These are phyloP conservation scores for Lasioglossum vierecki DNA, from an alignment of 2,888 invertebrate species.

Conservation along the genomic window DNA sequence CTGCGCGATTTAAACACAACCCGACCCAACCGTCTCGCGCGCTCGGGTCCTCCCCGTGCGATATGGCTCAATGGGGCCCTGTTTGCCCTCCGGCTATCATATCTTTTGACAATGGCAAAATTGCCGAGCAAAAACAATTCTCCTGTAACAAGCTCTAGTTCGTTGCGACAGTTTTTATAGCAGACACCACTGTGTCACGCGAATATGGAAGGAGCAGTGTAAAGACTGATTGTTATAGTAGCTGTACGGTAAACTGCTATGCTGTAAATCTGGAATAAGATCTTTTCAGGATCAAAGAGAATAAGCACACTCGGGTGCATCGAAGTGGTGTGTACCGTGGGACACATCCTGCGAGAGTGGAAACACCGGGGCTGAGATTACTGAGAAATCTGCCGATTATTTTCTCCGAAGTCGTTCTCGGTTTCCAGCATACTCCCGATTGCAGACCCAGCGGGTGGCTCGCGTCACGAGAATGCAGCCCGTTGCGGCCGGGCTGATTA, in stretches of 20 bases:
- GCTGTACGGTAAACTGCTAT: neutral
- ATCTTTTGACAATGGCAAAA: neutral
- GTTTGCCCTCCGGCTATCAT: neutral
- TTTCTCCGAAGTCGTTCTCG: constrained; percentile 62
- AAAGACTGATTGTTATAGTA: too few species aligned
- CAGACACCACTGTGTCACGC: too few species aligned
- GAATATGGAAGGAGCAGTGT: neutral
- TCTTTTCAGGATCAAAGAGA: neutral
- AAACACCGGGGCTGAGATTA: constrained; percentile 25
- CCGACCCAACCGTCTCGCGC: neutral
- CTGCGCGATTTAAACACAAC: constrained; percentile 48
- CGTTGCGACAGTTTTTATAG: neutral
- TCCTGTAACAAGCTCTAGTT: neutral
- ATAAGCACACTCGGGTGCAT: neutral
- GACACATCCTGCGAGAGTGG: neutral
- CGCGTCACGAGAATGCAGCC: constrained; percentile 70
- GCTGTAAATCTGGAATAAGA: neutral
- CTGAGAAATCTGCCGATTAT: constrained; percentile 57
- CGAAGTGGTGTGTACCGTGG: neutral
- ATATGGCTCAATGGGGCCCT: neutral
- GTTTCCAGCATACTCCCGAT: constrained; percentile 54
- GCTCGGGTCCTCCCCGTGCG: neutral
- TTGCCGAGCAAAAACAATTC: neutral
- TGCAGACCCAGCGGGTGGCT: constrained; percentile 68
- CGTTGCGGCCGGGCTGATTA: constrained; percentile 75